Percentiles rank a stretch among this genome's conserved stretches.
Conservation (phyloP, 2,888 invertebrate genomes). For the Netelia fuscicornis region DNA sequence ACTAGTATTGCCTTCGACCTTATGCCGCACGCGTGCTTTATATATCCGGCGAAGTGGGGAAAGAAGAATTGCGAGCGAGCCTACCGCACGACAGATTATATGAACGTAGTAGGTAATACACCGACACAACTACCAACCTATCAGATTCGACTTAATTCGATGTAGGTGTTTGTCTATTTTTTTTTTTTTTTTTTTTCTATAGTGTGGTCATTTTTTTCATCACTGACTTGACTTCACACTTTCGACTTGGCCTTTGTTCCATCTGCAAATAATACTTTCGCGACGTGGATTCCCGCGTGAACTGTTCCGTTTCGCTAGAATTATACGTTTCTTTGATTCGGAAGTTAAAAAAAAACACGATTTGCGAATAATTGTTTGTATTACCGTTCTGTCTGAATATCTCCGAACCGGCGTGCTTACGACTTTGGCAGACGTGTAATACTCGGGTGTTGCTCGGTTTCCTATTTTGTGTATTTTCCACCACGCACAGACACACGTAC, state of each 20-base stretch:
- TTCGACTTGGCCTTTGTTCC: no score
- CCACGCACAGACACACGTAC: constrained; percentile 9
- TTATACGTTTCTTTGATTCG: no score
- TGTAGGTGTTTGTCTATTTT: background rate
- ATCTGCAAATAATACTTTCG: no score
- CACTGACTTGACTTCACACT: no score
- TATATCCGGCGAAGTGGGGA: constrained; percentile 13
- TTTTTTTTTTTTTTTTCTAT: background rate
- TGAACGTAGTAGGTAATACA: constrained; percentile 5
- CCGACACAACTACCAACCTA: background rate
- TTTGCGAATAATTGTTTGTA: no score
- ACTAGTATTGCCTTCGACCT: background rate
- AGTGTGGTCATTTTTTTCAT: no score
- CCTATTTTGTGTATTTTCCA: constrained; percentile 15
- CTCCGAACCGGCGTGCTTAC: background rate
- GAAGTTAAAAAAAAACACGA: no score
- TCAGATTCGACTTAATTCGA: background rate
- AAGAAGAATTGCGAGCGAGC: background rate
- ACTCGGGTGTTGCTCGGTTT: background rate
- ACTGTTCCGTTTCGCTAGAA: background rate
- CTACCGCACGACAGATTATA: background rate
- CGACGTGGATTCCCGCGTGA: no score
- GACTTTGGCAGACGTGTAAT: background rate
- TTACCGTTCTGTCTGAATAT: no score
- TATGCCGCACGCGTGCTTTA: constrained; percentile 32